Base-by-base conservation (phyloP, 2,888 invertebrate genomes). In the Ethmia dodecea region DNA sequence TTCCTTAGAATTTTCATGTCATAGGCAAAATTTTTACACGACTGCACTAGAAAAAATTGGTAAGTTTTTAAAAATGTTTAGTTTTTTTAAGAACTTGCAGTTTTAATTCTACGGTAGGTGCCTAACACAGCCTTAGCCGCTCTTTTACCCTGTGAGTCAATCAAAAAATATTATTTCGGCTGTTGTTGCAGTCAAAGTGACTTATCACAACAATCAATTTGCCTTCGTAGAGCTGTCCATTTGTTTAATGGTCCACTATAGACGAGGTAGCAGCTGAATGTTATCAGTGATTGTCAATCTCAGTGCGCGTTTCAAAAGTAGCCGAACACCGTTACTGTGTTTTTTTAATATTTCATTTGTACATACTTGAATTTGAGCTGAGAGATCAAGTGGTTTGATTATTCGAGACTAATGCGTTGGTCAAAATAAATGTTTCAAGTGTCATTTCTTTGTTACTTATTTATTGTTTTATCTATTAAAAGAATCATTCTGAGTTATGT, bases 221-320 rank as follows among this genome's bases (percentile, higher is more conserved):
- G 63, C 62, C 67, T 63, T 65, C 65, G 53, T 58, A 56, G 47
- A 64, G 60, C 71, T 74, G 79, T 81, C 83, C 75, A 68, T 80
- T 78, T 83, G 76, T 81, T 75, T 79, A 79, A 81, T 79, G 74
- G 78, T 59, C 47, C 40, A 48, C 66, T 62, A 66, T 70, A 72
- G 74, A 70, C 72, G 60, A 58, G 53, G 62, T 66, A 66, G 67
- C 73, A 64, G 73, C 70, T 70, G 74, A 74, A 75, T 75, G 69
- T 83, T 84, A 84, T 84, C 83, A 58, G 63, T 29, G 49, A 61
- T 74, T 81, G 79, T 83, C 80, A 79, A 83, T 84, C 84, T 77
- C 43, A 37, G 52, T 50, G 47, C 55, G 54, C 55, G 56, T 63
- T 64, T 65, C 60, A 61, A 64, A 66, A 71, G 68, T 64, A 69